A percentile compares a stretch with the other conserved stretches of the same genome.
These are phyloP conservation scores for Champsocephalus esox DNA, from an alignment of 2,797 vertebrate species.

Conservation along the genomic window DNA sequence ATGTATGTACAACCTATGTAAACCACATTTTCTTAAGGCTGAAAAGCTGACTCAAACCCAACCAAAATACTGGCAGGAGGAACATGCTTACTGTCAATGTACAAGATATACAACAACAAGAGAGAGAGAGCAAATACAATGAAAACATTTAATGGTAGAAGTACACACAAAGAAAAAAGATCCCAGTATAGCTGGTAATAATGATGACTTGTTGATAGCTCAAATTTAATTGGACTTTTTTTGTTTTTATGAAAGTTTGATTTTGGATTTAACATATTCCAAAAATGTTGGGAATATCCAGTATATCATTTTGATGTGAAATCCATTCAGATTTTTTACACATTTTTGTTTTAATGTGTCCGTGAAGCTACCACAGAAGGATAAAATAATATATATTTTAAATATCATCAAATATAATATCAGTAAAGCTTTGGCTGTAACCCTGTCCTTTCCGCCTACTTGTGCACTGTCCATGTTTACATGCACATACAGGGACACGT, in stretches of 20 bases:
- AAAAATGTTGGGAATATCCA: neutral
- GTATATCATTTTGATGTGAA: neutral
- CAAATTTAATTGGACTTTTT: neutral
- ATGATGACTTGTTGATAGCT: neutral
- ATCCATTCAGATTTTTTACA: neutral
- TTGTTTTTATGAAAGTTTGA: neutral
- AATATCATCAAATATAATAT: slow-evolving; percentile 1
- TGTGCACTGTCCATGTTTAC: slow-evolving; percentile 2
- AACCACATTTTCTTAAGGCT: neutral
- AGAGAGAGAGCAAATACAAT: neutral
- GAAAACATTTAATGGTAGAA: neutral
- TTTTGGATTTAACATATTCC: neutral
- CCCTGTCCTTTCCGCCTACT: neutral
- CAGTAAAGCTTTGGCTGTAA: slow-evolving; percentile 11
- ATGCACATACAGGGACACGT: slow-evolving; percentile 15
- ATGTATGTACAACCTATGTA: neutral
- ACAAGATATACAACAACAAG: neutral
- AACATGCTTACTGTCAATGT: neutral
- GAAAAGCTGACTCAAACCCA: neutral
- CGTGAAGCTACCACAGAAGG: no score
- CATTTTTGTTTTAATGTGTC: no score
- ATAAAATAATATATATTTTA: no score
- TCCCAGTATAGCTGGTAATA: no score
- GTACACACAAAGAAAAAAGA: neutral
- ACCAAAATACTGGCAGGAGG: neutral